Conservation (phyloP, 1,140 invertebrate species). For the Neotoxoptera formosana region DNA sequence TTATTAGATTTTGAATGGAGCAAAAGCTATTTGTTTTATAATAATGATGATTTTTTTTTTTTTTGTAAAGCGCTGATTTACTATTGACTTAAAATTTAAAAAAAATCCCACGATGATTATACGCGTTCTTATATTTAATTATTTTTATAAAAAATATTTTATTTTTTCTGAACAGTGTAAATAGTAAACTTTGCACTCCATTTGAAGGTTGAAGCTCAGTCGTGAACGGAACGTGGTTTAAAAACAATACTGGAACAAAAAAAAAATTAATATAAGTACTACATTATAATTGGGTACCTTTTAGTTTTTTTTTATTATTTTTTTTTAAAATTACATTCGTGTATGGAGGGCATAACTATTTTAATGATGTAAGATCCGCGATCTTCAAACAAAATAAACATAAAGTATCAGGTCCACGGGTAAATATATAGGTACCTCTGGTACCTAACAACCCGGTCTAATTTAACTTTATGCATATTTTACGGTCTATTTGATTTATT, state of each 20-base stretch:
- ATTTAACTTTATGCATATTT: too few species aligned
- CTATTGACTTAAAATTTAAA: background rate
- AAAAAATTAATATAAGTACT: too few species aligned
- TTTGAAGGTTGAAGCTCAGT: background rate
- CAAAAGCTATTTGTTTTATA: background rate
- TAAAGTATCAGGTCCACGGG: background rate
- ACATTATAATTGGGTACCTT: background rate
- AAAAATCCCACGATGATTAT: background rate
- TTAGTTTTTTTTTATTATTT: background rate
- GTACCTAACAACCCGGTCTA: background rate
- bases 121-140: background rate
- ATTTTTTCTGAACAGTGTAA: background rate
- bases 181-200: background rate
- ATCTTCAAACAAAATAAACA: background rate
- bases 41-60: background rate
- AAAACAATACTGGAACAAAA: background rate
- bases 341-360: too few species aligned
- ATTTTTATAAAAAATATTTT: background rate
- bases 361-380: too few species aligned
- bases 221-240: background rate
- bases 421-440: background rate
- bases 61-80: background rate
- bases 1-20: background rate
- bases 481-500: background rate
- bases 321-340: too few species aligned